Base-by-base conservation (phyloP, 2,797 vertebrate genomes). In the Sciaenops ocellatus region DNA sequence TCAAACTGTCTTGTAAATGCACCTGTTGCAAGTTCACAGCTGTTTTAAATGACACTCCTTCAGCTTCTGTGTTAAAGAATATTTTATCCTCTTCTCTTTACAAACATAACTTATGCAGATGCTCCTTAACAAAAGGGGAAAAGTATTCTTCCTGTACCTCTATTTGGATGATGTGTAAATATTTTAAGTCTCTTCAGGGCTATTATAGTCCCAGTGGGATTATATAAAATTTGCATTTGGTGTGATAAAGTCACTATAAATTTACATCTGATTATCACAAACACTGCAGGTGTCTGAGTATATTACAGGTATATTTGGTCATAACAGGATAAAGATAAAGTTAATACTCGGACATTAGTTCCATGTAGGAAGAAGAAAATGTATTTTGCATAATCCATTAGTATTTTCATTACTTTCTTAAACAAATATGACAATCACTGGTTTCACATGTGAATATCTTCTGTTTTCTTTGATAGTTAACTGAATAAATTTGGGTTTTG, bases 401-500 rank as follows among this genome's bases (percentile, higher is more conserved):
- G 30, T 48, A 11, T 5, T 55, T 30, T 62, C 3, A 16, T 15
- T 62, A 9, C 26, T 63, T 41, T 51, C n/a, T 24, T 16, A 42
- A 38, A 7, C 26, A 56, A 4, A 30, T 30, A 18, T 56, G 1
- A 17, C 57, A 56, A 1, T 60, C 20, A 17, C 16, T 47, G 46
- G 4, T 47, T 47, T 48, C 6, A 34, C 30, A 34, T 34, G 30
- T 34, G 7, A 34, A 34, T 18, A 48, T 17, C 6, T 20, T 48
- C 47, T 48, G 51, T 69, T 48, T 4, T 69, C 9, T 26, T 6
- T 54, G 51, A 42, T 20, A 18, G n/a, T 42, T 24, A 54, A 6
- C 8, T 26, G 24, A 13, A 7, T 30, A 30, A 30, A 30, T 30
- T 30, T 30, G 30, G 30, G 72, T 64, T 77, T 80, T 80, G 65